Conservation (phyloP, 2,888 invertebrate genomes). For the Apocheima hispidaria region DNA sequence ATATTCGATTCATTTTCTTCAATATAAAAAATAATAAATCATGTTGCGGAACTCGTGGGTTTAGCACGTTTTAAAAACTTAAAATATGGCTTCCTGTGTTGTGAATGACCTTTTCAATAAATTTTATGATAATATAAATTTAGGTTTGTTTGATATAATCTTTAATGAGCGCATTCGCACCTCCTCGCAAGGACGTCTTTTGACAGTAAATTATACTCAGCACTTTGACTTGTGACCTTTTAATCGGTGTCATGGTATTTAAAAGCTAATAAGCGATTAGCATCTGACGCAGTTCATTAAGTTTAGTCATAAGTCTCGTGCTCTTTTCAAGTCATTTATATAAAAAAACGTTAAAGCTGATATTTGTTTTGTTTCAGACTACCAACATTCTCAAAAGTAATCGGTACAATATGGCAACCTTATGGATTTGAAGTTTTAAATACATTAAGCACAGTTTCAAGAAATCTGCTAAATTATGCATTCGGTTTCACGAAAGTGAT, state of each 20-base stretch:
- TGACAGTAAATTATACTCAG: constrained; percentile 24
- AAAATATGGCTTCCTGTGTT: constrained; percentile 59
- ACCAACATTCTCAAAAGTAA: neutral
- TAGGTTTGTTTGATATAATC: constrained; percentile 45
- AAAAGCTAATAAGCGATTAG: constrained; percentile 16
- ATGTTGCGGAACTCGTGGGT: constrained; percentile 59
- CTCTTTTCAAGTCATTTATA: no score
- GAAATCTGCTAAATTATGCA: constrained; percentile 3
- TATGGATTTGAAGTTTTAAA: neutral
- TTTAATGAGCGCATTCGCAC: constrained; percentile 33
- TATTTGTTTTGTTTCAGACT: no score
- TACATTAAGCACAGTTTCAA: neutral
- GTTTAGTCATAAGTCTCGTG: neutral
- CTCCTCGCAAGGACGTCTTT: constrained; percentile 33
- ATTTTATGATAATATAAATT: constrained; percentile 45
- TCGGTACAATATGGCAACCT: neutral
- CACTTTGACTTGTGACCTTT: constrained; percentile 15
- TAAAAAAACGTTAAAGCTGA: no score
- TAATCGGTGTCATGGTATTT: constrained; percentile 13
- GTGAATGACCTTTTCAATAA: constrained; percentile 56
- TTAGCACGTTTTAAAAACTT: constrained; percentile 52
- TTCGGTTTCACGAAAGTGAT: constrained; percentile 2
- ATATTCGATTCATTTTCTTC: constrained; percentile 62
- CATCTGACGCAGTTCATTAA: constrained; percentile 4
- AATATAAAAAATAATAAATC: constrained; percentile 66